Evolutionary conservation across 2,113 vertebrate species (phyloP).

Genomic region (Toxotes jaculatrix): DNA sequence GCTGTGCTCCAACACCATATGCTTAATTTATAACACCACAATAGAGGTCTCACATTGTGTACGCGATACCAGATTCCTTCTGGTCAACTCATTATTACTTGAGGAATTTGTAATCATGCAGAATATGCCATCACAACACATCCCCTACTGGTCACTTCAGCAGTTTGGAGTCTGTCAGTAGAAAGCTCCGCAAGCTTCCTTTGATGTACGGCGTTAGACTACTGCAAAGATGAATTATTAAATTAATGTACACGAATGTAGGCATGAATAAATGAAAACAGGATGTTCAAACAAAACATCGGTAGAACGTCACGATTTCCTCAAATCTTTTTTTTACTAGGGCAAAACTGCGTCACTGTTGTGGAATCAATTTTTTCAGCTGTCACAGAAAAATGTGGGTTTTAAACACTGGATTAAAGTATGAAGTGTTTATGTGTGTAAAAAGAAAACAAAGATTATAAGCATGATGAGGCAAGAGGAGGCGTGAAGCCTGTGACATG

Average conservation of each 20-base stretch:
- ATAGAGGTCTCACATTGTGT: constrained; percentile 16
- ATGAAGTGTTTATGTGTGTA: background rate
- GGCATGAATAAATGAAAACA: constrained; percentile 49
- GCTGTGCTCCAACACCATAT: constrained; percentile 2
- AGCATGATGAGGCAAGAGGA: background rate
- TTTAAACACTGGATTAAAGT: background rate
- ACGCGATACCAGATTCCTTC: constrained; percentile 43
- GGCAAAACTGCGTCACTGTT: background rate
- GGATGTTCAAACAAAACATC: constrained; percentile 27
- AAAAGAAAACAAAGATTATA: background rate
- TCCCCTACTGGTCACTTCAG: constrained; percentile 25
- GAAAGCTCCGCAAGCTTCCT: constrained; percentile 23
- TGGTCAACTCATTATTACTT: constrained; percentile 30
- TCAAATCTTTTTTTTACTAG: background rate
- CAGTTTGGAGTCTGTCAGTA: constrained; percentile 23
- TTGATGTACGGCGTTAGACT: constrained; percentile 51
- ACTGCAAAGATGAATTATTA: constrained; percentile 58
- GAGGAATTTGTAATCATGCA: constrained; percentile 37
- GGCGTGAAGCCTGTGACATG: background rate
- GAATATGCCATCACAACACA: constrained; percentile 19
- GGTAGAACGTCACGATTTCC: background rate
- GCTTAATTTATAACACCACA: constrained; percentile 40
- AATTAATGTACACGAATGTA: constrained; percentile 33
- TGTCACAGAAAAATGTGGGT: background rate
- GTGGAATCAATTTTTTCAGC: background rate